Conservation (phyloP, 2,888 invertebrate species). For the Notocelia uddmanniana region DNA sequence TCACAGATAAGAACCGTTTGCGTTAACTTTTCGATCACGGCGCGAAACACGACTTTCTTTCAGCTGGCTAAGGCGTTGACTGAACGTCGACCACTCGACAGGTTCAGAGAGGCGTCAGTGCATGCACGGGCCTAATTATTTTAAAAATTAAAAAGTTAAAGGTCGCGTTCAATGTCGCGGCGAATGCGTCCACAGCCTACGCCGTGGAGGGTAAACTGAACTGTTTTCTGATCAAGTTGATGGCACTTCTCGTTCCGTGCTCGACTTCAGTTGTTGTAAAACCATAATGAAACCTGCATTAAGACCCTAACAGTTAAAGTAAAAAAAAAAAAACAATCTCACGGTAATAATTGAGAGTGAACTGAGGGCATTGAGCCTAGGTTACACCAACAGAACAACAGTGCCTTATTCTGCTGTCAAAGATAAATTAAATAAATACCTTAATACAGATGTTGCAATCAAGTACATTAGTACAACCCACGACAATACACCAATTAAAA, state of each 20-base stretch:
- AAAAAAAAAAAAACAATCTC: too few relatives aligned
- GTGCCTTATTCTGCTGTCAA: background rate
- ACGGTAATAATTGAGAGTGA: background rate
- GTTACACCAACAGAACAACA: background rate
- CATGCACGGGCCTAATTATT: conserved; percentile 49
- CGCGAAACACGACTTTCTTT: conserved; percentile 42
- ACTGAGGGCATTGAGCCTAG: background rate
- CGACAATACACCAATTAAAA: conserved; percentile 41
- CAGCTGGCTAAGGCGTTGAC: conserved; percentile 32
- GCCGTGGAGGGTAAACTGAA: conserved; percentile 61
- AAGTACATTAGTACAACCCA: conserved; percentile 23
- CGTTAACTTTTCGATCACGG: conserved; percentile 23
- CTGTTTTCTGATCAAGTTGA: conserved; percentile 58
- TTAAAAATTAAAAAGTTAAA: conserved; percentile 57
- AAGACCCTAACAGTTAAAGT: too few relatives aligned
- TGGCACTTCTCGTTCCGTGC: conserved; percentile 42
- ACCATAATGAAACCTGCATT: conserved; percentile 30
- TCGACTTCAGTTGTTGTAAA: conserved; percentile 33
- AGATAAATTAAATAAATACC: background rate
- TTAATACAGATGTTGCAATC: background rate
- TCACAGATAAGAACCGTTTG: conserved; percentile 45
- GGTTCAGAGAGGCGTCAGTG: conserved; percentile 22
- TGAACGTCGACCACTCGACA: conserved; percentile 38
- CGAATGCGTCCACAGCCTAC: conserved; percentile 63
- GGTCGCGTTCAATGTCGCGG: conserved; percentile 55